Evolutionary conservation across 2,797 vertebrate species (phyloP), one percentile per base, ranked within the genome.

Genomic region (Loriculus beryllinus): DNA sequence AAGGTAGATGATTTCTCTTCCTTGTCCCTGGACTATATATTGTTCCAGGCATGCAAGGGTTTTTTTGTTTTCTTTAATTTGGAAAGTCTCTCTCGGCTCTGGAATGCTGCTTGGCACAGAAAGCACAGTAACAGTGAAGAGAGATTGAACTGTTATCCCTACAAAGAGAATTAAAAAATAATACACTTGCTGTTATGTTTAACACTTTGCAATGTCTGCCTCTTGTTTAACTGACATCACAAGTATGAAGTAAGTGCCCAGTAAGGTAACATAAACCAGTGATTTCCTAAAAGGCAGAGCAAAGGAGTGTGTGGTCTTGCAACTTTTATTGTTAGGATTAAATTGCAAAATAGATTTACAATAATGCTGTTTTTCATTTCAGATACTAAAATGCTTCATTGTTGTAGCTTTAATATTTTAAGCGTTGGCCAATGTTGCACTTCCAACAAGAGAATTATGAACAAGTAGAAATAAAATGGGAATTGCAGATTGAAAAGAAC

Each of bases 21-120:
- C 18, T 65, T 72, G 28, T 63, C 31, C 29, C 35, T 59, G 25
- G 23, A 37, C 33, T 69, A 8, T 6, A 10, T 78, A 31, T 59
- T 81, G 35, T 89, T 79, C 33, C 23, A 90, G 59, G 31, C 35
- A 92, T 63, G 72, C 35, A 59, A 67, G 16, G 14, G 8, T 51
- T 65, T 86, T 86, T 93, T 65, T 90, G 29, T 80, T 90, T 88
- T 93, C 81, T 86, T 95, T 72, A 49, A 47, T 86, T 75, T 89
- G 71, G 52, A 71, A 88, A 89, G 22, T 68, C 21, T 93, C 31
- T 71, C 45, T 88, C 26, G 25, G 28, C 28, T 89, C 65, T 63
- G 75, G 72, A 94, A 86, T 76, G 76, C 14, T 81, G 4, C 59
- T 69, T 85, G 90, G 94, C 89, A 48, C 59, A 60, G 59, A 37